A percentile compares a stretch with the other conserved stretches of the same genome.
These are phyloP conservation scores for Cyphotilapia sp. DNA, from an alignment of 2,113 vertebrate genomes.

Conservation along the genomic window DNA sequence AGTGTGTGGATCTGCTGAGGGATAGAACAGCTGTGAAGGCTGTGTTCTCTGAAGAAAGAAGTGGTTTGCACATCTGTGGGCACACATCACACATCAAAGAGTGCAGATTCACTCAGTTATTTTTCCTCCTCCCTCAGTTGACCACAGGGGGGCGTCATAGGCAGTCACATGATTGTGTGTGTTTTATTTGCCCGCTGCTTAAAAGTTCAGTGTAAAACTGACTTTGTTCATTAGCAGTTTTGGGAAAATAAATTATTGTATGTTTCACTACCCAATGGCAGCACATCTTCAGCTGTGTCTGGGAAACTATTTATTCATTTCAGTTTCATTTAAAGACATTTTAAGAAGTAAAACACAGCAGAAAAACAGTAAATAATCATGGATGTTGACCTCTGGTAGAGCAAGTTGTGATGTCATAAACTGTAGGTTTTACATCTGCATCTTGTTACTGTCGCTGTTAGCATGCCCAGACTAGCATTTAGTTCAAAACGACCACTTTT, in stretches of 20 bases:
- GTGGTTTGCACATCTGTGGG: background rate
- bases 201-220: background rate
- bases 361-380: background rate
- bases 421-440: background rate
- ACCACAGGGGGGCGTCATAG: background rate
- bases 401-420: background rate
- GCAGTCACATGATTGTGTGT: background rate
- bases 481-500: background rate
- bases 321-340: background rate
- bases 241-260: background rate
- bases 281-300: background rate
- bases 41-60: background rate
- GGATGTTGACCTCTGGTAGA: background rate
- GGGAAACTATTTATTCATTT: background rate
- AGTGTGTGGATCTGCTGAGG: background rate
- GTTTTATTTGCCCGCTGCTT: background rate
- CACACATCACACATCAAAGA: background rate
- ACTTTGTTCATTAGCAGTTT: background rate
- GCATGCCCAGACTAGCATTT: background rate
- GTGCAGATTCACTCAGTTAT: background rate
- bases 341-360: background rate
- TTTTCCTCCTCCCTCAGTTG: background rate
- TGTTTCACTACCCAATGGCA: background rate
- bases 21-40: background rate
- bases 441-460: background rate